These are phyloP conservation scores for Oasisia sp. DNA, from an alignment of 2,888 invertebrate species.

Conservation along the genomic window DNA sequence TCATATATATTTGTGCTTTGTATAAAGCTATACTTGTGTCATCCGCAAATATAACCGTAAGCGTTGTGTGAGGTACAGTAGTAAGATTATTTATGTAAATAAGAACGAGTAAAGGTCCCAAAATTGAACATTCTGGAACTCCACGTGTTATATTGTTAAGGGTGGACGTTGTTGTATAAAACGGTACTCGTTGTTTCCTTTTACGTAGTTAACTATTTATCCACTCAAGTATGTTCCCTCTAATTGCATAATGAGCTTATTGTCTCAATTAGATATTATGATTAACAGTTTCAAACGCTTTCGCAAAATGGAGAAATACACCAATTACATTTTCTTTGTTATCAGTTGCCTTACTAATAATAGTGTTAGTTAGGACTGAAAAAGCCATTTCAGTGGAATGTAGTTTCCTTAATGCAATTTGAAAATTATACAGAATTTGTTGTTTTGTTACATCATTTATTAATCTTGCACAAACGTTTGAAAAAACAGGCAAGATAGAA, in stretches of 20 bases:
- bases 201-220: background rate
- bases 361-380: too few relatives aligned
- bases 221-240: background rate
- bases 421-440: too few relatives aligned
- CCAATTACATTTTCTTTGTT: too few relatives aligned
- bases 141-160: background rate
- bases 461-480: too few relatives aligned
- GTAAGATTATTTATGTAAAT: background rate
- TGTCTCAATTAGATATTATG: too few relatives aligned
- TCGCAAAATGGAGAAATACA: too few relatives aligned
- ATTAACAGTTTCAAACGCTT: too few relatives aligned
- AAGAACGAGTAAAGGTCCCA: background rate
- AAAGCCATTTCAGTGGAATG: too few relatives aligned
- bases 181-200: background rate
- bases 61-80: background rate
- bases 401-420: too few relatives aligned
- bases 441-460: too few relatives aligned
- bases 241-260: background rate
- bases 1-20: background rate
- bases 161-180: background rate
- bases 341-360: too few relatives aligned
- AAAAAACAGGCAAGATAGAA: too few relatives aligned
- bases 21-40: constrained; percentile 7
- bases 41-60: background rate
- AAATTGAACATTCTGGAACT: background rate